These are phyloP conservation scores for Erpetoichthys calabaricus DNA, from an alignment of 2,797 vertebrate genomes.

Conservation along the genomic window DNA sequence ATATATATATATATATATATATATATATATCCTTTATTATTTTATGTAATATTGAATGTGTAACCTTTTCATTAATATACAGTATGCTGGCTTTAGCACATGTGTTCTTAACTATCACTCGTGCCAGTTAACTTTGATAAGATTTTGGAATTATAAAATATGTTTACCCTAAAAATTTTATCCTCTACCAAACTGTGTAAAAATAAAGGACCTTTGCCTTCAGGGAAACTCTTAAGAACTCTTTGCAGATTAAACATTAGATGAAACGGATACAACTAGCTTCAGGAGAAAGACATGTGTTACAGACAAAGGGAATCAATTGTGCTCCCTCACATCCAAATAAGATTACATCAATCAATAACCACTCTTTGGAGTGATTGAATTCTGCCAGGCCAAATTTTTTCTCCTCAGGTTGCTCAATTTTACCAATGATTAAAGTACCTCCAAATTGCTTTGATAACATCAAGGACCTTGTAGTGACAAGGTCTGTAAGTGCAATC, in stretches of 20 bases:
- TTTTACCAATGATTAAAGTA: constrained; percentile 68
- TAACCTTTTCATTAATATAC: background rate
- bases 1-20: no score
- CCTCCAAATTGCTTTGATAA: constrained; percentile 59
- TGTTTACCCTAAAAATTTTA: background rate
- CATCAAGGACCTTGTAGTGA: constrained; percentile 61
- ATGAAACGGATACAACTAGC: constrained; percentile 50
- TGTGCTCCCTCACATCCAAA: constrained; percentile 46
- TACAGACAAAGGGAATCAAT: constrained; percentile 61
- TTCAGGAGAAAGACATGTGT: constrained; percentile 50
- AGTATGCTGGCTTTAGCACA: no score
- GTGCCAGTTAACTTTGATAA: no score
- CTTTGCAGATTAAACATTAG: constrained; percentile 40
- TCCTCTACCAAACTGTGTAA: background rate
- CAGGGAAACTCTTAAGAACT: constrained; percentile 29
- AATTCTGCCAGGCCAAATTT: constrained; percentile 40
- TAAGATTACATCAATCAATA: constrained; percentile 74
- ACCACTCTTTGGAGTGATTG: constrained; percentile 61
- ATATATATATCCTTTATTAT: no score
- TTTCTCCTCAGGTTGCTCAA: constrained; percentile 39
- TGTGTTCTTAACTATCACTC: background rate
- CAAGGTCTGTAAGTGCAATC: constrained; percentile 41
- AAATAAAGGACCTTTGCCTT: constrained; percentile 14
- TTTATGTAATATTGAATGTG: background rate
- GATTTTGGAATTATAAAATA: constrained; percentile 1